These are phyloP conservation scores for Rhombomys opimus DNA, from an alignment of 2,113 vertebrate species.

Conservation along the genomic window DNA sequence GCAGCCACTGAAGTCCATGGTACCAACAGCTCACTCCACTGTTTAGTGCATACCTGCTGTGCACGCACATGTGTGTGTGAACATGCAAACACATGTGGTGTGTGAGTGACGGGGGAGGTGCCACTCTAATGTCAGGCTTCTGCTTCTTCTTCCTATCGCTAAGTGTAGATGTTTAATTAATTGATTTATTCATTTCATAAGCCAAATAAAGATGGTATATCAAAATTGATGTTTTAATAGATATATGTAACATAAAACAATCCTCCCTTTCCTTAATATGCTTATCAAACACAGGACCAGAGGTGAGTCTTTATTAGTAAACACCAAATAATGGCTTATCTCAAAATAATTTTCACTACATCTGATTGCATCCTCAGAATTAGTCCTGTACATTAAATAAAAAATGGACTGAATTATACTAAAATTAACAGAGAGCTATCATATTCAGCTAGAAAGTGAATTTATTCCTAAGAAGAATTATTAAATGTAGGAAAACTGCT, in stretches of 20 bases:
- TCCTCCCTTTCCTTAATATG: neutral
- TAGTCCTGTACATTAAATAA: neutral
- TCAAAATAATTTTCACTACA: neutral
- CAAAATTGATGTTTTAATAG: neutral
- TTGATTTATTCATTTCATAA: neutral
- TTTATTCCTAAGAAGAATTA: neutral
- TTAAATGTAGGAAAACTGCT: neutral
- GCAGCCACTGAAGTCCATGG: neutral
- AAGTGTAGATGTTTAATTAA: neutral
- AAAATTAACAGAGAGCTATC: slow-evolving; percentile 3
- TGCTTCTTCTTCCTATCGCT: neutral
- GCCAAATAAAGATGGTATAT: neutral
- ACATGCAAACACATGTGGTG: neutral
- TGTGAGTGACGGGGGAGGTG: no score
- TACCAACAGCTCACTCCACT: neutral
- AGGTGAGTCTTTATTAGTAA: slow-evolving; percentile 38
- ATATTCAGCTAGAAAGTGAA: neutral
- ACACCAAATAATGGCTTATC: neutral
- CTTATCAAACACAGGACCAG: neutral
- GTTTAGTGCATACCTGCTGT: neutral
- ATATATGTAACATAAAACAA: neutral
- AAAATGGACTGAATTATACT: neutral
- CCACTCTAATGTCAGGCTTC: neutral
- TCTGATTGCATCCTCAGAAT: neutral
- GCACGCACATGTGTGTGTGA: neutral